phyloP scores from a whole-genome alignment of 2,797 vertebrate genomes.

The Oreortyx pictus region DNA sequence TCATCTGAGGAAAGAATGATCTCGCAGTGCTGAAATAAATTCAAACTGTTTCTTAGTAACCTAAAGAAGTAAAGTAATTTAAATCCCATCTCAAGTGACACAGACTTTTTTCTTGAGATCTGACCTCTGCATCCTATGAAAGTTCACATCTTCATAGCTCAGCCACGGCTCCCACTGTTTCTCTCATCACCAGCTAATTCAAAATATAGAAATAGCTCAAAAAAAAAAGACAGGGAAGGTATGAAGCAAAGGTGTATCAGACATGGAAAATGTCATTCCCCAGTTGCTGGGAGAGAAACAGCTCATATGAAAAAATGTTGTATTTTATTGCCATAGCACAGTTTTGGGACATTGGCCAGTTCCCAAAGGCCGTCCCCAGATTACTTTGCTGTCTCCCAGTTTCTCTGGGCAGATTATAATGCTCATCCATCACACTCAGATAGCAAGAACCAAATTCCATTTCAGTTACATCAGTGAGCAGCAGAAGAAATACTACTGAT shows the following conservation, averaged over 20 bases:
- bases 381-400: background rate
- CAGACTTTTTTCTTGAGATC: background rate
- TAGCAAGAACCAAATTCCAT: background rate
- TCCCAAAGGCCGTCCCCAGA: background rate
- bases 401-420: background rate
- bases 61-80: background rate
- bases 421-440: background rate
- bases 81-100: background rate
- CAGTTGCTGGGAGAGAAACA: background rate
- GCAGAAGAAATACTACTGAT: background rate
- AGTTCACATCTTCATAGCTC: background rate
- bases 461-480: rapidly evolving
- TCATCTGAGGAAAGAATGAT: background rate
- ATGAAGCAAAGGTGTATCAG: background rate
- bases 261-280: background rate
- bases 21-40: background rate
- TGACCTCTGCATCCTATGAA: background rate
- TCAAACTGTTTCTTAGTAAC: background rate
- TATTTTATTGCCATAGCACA: background rate
- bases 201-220: background rate
- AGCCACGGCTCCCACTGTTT: background rate
- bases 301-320: background rate
- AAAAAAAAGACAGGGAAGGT: background rate
- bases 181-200: background rate
- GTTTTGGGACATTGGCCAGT: background rate